phyloP scores from a whole-genome alignment of 2,888 invertebrate genomes.

The Sussaba pulchella region DNA sequence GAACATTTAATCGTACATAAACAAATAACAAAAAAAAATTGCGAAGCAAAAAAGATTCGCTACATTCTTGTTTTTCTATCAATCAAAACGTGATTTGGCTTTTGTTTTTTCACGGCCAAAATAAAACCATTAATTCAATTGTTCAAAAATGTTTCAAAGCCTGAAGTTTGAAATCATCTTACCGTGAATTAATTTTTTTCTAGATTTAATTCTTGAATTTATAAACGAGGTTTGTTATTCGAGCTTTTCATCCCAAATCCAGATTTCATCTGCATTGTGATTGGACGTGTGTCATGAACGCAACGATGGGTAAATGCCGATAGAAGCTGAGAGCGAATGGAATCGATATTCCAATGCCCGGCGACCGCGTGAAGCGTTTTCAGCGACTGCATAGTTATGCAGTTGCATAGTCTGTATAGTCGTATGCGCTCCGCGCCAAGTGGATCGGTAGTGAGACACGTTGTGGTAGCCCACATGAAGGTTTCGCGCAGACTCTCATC shows the following conservation, averaged over 20 bases:
- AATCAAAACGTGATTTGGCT: not conserved
- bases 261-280: not conserved
- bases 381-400: slow-evolving; percentile 6
- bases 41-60: not conserved
- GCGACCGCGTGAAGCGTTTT: not conserved
- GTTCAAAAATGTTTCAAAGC: not conserved
- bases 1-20: not conserved
- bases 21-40: not conserved
- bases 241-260: not conserved
- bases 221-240: no score
- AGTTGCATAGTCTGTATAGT: not conserved
- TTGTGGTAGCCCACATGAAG: slow-evolving; percentile 37
- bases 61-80: not conserved
- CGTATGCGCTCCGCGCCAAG: slow-evolving; percentile 56
- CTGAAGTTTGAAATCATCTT: no score
- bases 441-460: slow-evolving; percentile 43
- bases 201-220: no score
- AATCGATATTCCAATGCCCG: not conserved
- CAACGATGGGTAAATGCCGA: slow-evolving; percentile 18
- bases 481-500: slow-evolving; percentile 44
- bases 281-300: not conserved
- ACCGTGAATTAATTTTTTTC: no score
- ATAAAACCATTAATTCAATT: not conserved
- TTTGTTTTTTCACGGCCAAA: not conserved
- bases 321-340: not conserved